These are phyloP conservation scores for Gymnarchus niloticus DNA, from an alignment of 2,113 vertebrate species.

Conservation along the genomic window DNA sequence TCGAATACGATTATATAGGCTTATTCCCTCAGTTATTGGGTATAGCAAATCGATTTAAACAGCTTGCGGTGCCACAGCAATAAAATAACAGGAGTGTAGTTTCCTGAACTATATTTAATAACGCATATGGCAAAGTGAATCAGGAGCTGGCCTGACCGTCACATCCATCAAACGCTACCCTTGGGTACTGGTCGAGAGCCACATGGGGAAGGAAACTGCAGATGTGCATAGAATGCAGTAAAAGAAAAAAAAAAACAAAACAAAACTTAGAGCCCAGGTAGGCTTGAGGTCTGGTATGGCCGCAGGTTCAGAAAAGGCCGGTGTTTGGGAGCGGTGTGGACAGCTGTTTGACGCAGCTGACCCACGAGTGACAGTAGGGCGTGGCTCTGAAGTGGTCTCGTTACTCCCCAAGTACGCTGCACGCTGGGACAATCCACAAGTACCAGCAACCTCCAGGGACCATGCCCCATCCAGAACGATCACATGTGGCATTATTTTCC, in stretches of 20 bases:
- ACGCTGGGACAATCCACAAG: neutral
- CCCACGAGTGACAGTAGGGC: neutral
- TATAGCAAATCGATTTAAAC: slow-evolving; percentile 20
- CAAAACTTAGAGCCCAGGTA: neutral
- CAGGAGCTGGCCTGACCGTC: neutral
- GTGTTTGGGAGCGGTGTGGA: neutral
- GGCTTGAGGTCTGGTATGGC: neutral
- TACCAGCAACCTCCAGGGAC: neutral
- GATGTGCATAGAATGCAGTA: neutral
- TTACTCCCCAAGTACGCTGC: neutral
- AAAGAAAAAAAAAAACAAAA: neutral
- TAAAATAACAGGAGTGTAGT: slow-evolving; percentile 3
- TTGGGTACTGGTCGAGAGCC: neutral
- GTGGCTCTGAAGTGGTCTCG: neutral
- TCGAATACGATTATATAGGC: neutral
- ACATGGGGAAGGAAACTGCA: slow-evolving; percentile 12
- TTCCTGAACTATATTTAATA: slow-evolving; percentile 19
- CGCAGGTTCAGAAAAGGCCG: neutral
- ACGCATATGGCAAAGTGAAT: slow-evolving; percentile 1
- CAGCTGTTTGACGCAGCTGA: neutral
- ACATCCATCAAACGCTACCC: slow-evolving; percentile 3
- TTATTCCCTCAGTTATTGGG: slow-evolving; percentile 14
- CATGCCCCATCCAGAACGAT: neutral
- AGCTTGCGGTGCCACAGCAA: slow-evolving; percentile 8
- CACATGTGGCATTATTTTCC: neutral